Evolutionary conservation across 2,888 invertebrate genomes (phyloP), one percentile per base, ranked within the genome.

Genomic region (Nebria salina): DNA sequence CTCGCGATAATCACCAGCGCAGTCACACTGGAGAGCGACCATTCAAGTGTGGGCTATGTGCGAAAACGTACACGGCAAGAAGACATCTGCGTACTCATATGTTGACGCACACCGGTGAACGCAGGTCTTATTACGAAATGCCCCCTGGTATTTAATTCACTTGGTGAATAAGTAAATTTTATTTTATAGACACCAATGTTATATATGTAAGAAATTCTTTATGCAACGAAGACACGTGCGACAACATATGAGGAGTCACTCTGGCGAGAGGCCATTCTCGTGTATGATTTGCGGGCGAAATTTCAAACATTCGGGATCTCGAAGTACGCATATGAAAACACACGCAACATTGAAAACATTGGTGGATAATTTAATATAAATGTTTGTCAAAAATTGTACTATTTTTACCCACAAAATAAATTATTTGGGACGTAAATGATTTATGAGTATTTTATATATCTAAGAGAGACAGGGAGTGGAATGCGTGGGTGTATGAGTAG

Each of bases 1-100:
- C 89, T 0, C 84, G 88, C 75, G 89, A 89, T 83, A 88, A 88
- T 4, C 89, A 89, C 82, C 85, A 87, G 4, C 84, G 89, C 8
- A 89, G 88, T 81, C 89, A 89, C 76, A 89, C 88, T 1, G 88
- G 88, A 0, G 88, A 89, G 83, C 84, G 88, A 72, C 88, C 88
- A 0, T 89, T 86, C 82, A 84, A 85, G 9, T 89, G 89, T 83
- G 85, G 84, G 41, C 83, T 88, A 65, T 89, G 89, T 83, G 85
- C 88, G 5, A 89, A 89, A 82, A 87, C 87, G 82, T 89, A 88
- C 82, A 87, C 88, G 13, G 88, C 88, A 0, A 87, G 87, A 7
- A 88, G 87, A 81, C 89, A 89, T 85, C 84, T 89, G 82, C 85
- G 88, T 84, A 88, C 88, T 84, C 84, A 83, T 84, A 72, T n/a